Conservation (phyloP, 2,797 vertebrate genomes). For the Astyanax mexicanus region DNA sequence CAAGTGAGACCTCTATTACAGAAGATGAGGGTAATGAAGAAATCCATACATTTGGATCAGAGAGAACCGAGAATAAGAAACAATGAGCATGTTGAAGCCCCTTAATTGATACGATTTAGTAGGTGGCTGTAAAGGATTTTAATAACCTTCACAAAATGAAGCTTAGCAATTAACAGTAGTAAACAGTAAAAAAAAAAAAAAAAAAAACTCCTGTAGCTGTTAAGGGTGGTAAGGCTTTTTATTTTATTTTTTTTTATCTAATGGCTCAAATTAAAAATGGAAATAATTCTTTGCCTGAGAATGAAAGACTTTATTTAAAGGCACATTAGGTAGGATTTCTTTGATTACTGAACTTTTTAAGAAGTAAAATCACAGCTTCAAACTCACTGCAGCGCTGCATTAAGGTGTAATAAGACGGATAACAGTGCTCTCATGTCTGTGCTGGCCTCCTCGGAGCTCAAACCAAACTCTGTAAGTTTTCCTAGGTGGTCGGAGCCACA, state of each 20-base stretch:
- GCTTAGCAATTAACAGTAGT: background rate
- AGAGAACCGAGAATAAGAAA: conserved; percentile 9
- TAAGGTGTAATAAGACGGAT: too few relatives aligned
- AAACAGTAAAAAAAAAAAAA: too few relatives aligned
- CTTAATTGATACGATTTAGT: background rate
- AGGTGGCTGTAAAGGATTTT: background rate
- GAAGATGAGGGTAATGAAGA: conserved; percentile 22
- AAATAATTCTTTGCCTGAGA: conserved; percentile 11
- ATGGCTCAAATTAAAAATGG: background rate
- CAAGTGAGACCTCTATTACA: conserved; percentile 21
- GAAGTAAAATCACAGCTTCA: too few relatives aligned
- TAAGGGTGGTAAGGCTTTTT: background rate
- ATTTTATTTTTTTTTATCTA: conserved; percentile 6
- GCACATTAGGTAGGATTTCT: too few relatives aligned
- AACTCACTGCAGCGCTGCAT: too few relatives aligned
- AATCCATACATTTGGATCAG: conserved; percentile 1
- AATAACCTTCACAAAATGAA: conserved; percentile 2
- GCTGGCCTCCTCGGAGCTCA: too few relatives aligned
- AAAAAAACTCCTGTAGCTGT: background rate
- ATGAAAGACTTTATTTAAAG: too few relatives aligned
- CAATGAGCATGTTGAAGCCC: too few relatives aligned
- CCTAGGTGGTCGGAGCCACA: too few relatives aligned
- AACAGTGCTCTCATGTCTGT: too few relatives aligned
- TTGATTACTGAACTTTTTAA: too few relatives aligned
- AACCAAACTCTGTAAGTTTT: too few relatives aligned